phyloP scores from a whole-genome alignment of 2,113 vertebrate species.

The Suricata suricatta region DNA sequence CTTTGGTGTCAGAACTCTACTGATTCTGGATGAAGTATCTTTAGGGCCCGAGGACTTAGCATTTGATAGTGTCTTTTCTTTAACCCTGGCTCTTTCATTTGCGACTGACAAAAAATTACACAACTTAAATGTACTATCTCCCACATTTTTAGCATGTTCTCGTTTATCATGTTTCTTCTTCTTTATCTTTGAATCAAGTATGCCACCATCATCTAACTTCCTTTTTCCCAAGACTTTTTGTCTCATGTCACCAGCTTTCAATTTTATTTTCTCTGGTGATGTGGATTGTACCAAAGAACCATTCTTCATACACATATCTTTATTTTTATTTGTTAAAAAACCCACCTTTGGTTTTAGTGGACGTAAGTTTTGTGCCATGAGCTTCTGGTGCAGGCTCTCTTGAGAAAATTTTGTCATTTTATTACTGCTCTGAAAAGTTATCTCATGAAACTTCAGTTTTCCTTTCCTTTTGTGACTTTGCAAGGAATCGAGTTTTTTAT shows the following conservation, averaged over 20 bases:
- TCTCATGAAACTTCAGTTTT: neutral
- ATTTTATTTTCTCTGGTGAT: neutral
- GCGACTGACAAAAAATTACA: neutral
- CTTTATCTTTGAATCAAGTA: constrained; percentile 26
- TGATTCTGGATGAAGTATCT: constrained; percentile 40
- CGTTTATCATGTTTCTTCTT: constrained; percentile 54
- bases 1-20: constrained; percentile 61
- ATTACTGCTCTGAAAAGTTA: constrained; percentile 6
- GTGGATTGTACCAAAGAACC: constrained; percentile 12
- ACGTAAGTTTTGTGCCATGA: neutral
- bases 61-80: constrained; percentile 48
- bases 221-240: constrained; percentile 46
- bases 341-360: neutral
- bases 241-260: neutral
- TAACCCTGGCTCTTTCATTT: neutral
- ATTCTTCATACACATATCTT: constrained; percentile 8
- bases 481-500: constrained; percentile 42
- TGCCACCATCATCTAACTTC: constrained; percentile 49
- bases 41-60: constrained; percentile 47
- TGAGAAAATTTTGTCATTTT: constrained; percentile 13
- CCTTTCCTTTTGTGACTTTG: neutral
- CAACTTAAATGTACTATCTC: neutral
- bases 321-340: neutral
- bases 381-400: neutral
- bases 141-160: constrained; percentile 59